Evolutionary conservation across 2,888 invertebrate genomes (phyloP), one percentile per base, ranked within the genome.

Genomic region (Mythimna lalbum): DNA sequence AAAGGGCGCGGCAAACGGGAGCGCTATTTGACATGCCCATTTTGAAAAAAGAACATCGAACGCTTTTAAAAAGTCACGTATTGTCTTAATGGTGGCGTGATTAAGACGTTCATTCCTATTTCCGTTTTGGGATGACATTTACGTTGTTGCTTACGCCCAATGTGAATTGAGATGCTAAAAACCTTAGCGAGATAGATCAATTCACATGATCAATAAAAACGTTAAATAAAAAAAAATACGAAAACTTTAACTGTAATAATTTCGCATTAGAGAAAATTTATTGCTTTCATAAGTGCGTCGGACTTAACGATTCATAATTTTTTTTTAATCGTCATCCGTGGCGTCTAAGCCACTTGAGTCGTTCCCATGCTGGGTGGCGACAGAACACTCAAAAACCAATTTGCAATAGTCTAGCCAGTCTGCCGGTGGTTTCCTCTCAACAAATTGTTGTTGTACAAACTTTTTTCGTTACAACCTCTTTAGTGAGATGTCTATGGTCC

Each of bases 331-430:
- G 77, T 85, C 80, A 80, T 86, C 73, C 84, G 85, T 88, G 93
- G 92, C 93, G 93, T 87, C 94, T 73, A 60, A 69, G 50, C 88
- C 94, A 95, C 89, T 89, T 86, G 83, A 88, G 65, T 80, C 67
- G 88, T 94, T 94, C 94, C 93, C 94, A 94, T 93, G 90, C 93
- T 93, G 95, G 95, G 95, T 95, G 95, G 95, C 95, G 95, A 95
- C 95, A 93, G 89, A 91, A 90, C 94, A 94, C 95, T 95, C 90
- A 90, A 90, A 91, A 90, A 88, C 87, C 93, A 94, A 95, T 95
- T 95, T 94, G 95, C 95, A 94, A 92, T 85, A 85, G 95, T 95
- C 95, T 94, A 93, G 94, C 90, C 94, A 83, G 79, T 86, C 94
- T 93, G 94, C 90, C 94, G 84, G 79, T 87, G 81, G 90, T 88